phyloP scores from a whole-genome alignment of 1,140 invertebrate species.

The Hylaeus anthracinus region DNA sequence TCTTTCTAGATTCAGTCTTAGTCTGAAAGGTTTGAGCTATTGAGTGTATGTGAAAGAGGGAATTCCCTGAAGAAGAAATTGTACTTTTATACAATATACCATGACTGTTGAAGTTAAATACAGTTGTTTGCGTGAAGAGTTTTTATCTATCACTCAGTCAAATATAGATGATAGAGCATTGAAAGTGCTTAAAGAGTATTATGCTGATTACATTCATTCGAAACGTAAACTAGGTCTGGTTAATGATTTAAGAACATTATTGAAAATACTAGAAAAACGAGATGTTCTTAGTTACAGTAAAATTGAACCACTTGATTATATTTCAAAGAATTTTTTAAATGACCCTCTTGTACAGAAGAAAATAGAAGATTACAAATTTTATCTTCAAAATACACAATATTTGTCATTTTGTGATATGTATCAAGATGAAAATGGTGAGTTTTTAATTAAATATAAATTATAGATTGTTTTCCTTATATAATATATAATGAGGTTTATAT shows the following conservation, averaged over 20 bases:
- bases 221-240: constrained; percentile 62
- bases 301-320: constrained; percentile 63
- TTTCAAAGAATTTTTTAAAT: constrained; percentile 57
- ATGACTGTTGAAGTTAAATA: constrained; percentile 11
- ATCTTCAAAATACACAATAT: constrained; percentile 23
- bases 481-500: constrained; percentile 16
- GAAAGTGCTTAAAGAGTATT: constrained; percentile 60
- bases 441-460: constrained; percentile 6
- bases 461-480: constrained; percentile 8
- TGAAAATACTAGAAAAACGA: constrained; percentile 72
- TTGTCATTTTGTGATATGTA: constrained; percentile 52
- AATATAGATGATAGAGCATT: constrained; percentile 32
- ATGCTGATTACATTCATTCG: constrained; percentile 62
- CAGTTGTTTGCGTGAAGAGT: constrained; percentile 16
- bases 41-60: not conserved
- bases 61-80: not conserved
- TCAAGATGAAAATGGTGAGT: constrained; percentile 56
- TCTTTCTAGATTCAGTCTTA: not conserved
- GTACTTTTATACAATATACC: not conserved
- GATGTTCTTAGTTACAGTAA: constrained; percentile 58
- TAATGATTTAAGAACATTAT: constrained; percentile 61
- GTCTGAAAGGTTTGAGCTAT: too few relatives aligned
- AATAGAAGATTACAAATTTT: constrained; percentile 63
- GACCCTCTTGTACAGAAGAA: constrained; percentile 41
- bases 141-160: constrained; percentile 19